Percentiles rank a stretch among this genome's conserved stretches.
phyloP scores from a whole-genome alignment of 2,797 vertebrate genomes.

The Tolypeutes matacus region DNA sequence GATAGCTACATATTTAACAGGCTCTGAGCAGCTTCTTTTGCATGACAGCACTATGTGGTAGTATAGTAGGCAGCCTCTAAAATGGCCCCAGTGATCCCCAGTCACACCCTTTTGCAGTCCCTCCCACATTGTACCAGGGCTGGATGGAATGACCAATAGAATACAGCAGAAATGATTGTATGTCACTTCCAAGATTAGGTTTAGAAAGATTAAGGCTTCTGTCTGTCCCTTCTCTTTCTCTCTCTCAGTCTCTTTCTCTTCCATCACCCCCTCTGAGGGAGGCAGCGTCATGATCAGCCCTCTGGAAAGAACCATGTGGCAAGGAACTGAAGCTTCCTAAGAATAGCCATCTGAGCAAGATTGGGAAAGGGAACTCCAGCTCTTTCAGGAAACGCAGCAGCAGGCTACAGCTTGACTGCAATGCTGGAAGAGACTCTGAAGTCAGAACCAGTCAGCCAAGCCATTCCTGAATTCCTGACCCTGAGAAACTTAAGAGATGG shows the following conservation, averaged over 20 bases:
- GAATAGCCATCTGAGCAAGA: background rate
- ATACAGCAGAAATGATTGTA: background rate
- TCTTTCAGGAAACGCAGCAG: slow-evolving; percentile 18
- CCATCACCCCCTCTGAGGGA: background rate
- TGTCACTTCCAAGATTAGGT: background rate
- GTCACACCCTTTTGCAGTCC: background rate
- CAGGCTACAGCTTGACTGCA: background rate
- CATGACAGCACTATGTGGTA: background rate
- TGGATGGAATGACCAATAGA: background rate
- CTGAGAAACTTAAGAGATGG: background rate
- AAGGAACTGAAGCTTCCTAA: background rate
- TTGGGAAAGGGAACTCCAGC: background rate
- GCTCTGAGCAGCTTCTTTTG: background rate
- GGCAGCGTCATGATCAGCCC: background rate
- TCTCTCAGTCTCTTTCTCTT: background rate
- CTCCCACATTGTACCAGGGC: background rate
- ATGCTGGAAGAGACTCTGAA: background rate
- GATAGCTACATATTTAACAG: background rate
- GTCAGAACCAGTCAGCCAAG: background rate
- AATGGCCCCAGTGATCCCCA: background rate
- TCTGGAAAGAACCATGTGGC: background rate
- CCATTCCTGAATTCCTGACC: background rate
- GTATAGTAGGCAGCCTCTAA: background rate
- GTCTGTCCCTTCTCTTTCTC: background rate
- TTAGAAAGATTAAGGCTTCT: background rate